Base-by-base conservation (phyloP, 92 coral and sea anemone species). In the Porites cylindrica region DNA sequence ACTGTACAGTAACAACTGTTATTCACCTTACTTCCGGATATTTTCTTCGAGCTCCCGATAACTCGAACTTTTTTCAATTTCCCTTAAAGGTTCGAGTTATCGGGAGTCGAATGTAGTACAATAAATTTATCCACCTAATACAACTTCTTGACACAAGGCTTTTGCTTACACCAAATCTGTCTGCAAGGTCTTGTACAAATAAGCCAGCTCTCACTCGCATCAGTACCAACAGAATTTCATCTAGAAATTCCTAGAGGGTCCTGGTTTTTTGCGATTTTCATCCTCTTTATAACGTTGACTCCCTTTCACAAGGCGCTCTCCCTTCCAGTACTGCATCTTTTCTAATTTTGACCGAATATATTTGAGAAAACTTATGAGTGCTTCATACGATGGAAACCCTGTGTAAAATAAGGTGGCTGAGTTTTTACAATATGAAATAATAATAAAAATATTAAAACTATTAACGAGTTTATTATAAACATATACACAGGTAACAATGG, bases 241-340 rank as follows among this genome's bases (percentile, higher is more conserved):
- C 83, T 13, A 7, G 16, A 47, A 66, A 83, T 70, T 85, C 54
- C 23, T 52, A 58, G 76, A 77, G 89, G 64, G 47, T 53, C 58
- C 91, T 76, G 73, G 73, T 88, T 18, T 59, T 79, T 63, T 78
- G 16, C 90, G 32, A 26, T 26, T 26, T 26, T 26, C 32, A 26
- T 26, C 32, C 32, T 26, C 32, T 26, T 26, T 1, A 2, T 26
- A 26, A 26, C 2, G 32, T 26, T 26, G 32, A 26, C 32, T 26
- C 32, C 32, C 32, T 26, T 26, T 26, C 32, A 26, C 32, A 26
- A 26, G 32, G 32, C 32, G 32, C 32, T 26, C 32, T 26, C 32
- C 84, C 75, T 67, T 74, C 88, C 82, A 84, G 58, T 86, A 86
- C 51, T 86, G 89, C 78, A 86, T 53, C 24, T 86, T 80, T 11